phyloP scores from a whole-genome alignment of 2,797 vertebrate genomes.

The Mormyrus proboscirostris region DNA sequence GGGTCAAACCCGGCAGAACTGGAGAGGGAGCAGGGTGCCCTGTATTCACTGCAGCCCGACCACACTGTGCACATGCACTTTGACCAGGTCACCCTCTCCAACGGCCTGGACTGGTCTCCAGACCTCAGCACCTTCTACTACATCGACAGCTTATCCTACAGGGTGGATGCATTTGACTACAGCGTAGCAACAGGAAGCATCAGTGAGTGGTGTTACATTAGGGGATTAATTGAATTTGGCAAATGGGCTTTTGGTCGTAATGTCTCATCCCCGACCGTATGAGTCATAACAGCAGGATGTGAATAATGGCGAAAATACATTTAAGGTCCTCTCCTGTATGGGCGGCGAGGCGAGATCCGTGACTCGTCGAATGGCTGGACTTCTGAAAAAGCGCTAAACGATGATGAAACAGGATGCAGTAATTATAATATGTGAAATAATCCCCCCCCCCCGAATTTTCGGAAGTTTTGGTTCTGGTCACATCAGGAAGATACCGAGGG shows the following conservation, averaged over 20 bases:
- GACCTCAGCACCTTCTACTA: slow-evolving; percentile 84
- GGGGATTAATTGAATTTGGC: background rate
- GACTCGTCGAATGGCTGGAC: background rate
- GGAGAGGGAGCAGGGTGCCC: slow-evolving; percentile 68
- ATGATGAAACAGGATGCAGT: background rate
- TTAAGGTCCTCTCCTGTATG: background rate
- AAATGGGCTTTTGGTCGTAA: background rate
- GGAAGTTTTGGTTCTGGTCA: background rate
- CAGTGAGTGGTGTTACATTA: slow-evolving; percentile 55
- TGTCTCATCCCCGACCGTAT: background rate
- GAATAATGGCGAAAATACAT: background rate
- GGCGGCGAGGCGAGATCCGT: background rate
- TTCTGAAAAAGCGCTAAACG: background rate
- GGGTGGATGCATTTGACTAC: slow-evolving; percentile 84
- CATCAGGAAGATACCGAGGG: background rate
- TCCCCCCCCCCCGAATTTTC: background rate
- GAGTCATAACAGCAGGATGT: background rate
- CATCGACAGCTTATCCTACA: slow-evolving; percentile 79
- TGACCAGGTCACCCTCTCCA: slow-evolving; percentile 83
- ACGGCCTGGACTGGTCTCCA: slow-evolving; percentile 86
- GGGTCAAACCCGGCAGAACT: slow-evolving; percentile 63
- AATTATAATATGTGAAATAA: background rate
- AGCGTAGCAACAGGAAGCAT: slow-evolving; percentile 68
- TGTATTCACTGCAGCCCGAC: slow-evolving; percentile 70
- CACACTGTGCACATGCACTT: slow-evolving; percentile 72